Evolutionary conservation across 2,797 vertebrate species (phyloP).

Genomic region (Harpagifer antarcticus): DNA sequence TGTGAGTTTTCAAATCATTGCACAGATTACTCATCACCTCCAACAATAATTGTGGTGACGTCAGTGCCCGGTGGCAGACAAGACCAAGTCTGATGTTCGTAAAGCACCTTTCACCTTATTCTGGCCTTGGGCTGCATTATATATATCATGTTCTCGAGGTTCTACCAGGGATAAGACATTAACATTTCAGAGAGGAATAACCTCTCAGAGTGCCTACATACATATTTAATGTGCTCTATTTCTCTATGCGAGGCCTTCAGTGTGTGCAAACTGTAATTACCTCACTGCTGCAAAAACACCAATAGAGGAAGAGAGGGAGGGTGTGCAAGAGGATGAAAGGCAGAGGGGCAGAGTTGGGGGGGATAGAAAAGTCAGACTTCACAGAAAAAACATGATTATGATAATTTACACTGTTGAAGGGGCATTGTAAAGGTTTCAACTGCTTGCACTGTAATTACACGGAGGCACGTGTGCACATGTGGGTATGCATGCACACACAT

Average conservation of each 20-base stretch:
- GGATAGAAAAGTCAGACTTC: slow-evolving; percentile 36
- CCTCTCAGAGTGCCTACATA: slow-evolving; percentile 77
- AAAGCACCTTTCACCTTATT: slow-evolving; percentile 39
- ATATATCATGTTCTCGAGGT: slow-evolving; percentile 58
- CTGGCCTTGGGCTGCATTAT: slow-evolving; percentile 32
- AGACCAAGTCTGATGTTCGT: slow-evolving; percentile 20
- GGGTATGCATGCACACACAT: neutral
- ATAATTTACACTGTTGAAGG: slow-evolving; percentile 63
- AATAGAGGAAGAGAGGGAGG: slow-evolving; percentile 45
- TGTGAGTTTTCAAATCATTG: neutral
- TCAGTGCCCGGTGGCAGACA: slow-evolving; percentile 13
- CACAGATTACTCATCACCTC: neutral
- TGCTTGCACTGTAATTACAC: slow-evolving; percentile 62
- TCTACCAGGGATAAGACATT: slow-evolving; percentile 63
- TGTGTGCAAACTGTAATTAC: slow-evolving; percentile 67
- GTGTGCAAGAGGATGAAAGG: slow-evolving; percentile 48
- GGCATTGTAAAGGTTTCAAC: slow-evolving; percentile 63
- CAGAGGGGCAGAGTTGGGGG: slow-evolving; percentile 21
- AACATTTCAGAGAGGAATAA: slow-evolving; percentile 83
- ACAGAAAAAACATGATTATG: slow-evolving; percentile 67
- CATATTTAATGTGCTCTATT: slow-evolving; percentile 81
- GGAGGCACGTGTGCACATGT: slow-evolving; percentile 10
- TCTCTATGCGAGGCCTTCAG: slow-evolving; percentile 54
- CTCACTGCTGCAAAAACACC: slow-evolving; percentile 59
- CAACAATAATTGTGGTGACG: neutral